These are phyloP conservation scores for Prosapia bicincta DNA, from an alignment of 2,888 invertebrate species.

Conservation along the genomic window DNA sequence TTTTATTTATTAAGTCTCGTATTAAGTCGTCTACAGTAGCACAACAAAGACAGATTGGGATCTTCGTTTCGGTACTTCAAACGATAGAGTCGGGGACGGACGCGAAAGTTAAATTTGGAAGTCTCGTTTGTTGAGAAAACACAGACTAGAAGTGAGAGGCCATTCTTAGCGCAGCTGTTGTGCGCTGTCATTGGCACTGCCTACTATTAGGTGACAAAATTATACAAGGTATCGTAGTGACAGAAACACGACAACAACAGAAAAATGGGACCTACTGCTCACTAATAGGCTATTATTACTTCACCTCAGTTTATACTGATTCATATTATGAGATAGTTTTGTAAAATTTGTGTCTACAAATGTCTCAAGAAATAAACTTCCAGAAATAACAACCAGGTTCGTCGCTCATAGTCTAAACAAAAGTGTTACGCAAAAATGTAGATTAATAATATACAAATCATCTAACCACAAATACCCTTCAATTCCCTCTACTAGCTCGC, in stretches of 20 bases:
- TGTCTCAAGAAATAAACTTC: no score
- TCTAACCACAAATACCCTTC: no score
- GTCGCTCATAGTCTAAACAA: no score
- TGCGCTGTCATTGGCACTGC: background rate
- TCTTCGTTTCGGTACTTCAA: background rate
- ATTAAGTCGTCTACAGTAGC: background rate
- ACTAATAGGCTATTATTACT: no score
- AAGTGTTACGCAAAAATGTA: no score
- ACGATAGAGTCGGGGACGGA: background rate
- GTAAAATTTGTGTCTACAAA: no score
- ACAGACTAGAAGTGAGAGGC: background rate
- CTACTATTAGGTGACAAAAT: background rate
- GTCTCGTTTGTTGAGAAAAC: slow-evolving; percentile 2
- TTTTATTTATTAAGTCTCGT: no score
- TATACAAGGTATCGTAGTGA: background rate
- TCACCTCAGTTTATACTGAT: no score
- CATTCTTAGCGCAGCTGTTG: background rate
- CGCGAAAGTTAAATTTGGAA: background rate
- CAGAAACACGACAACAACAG: background rate
- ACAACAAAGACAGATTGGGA: background rate
- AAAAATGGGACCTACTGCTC: background rate
- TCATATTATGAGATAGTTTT: no score
- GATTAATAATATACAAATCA: no score
- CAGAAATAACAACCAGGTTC: no score
- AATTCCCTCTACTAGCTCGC: no score